Evolutionary conservation across 2,888 invertebrate species (phyloP).

Genomic region (Carpatolechia fugitivella): DNA sequence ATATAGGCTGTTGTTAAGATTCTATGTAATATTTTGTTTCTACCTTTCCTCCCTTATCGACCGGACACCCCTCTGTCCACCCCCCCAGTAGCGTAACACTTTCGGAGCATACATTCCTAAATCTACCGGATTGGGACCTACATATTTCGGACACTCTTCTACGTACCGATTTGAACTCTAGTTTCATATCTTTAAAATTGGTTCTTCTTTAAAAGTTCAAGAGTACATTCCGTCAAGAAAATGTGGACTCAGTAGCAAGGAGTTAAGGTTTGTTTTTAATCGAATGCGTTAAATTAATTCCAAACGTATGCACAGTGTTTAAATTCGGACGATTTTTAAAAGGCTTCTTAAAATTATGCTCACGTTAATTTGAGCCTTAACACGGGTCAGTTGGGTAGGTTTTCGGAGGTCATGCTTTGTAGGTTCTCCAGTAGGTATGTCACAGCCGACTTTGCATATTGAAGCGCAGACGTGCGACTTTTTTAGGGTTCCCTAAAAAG

Average conservation of each 20-base stretch:
- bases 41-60: no score
- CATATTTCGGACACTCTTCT: conserved; percentile 50
- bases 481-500: no score
- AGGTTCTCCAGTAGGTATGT: conserved; percentile 40
- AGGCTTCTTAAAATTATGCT: conserved; percentile 28
- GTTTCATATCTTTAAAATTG: conserved; percentile 26
- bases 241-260: conserved; percentile 27
- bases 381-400: conserved; percentile 6
- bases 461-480: conserved; percentile 41
- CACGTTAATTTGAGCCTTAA: conserved; percentile 23
- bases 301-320: conserved; percentile 58
- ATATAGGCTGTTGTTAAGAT: no score
- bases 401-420: conserved; percentile 27
- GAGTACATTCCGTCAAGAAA: conserved; percentile 19
- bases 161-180: conserved; percentile 29
- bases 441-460: conserved; percentile 44
- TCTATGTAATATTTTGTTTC: no score
- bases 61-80: conserved; percentile 35
- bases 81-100: conserved; percentile 54
- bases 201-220: background rate
- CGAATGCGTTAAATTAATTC: conserved; percentile 51
- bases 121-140: conserved; percentile 68
- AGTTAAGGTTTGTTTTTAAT: conserved; percentile 41
- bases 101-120: conserved; percentile 67
- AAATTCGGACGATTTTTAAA: conserved; percentile 54